These are phyloP conservation scores for Drosophila mercatorum DNA, from an alignment of 2,888 invertebrate species.

Conservation along the genomic window DNA sequence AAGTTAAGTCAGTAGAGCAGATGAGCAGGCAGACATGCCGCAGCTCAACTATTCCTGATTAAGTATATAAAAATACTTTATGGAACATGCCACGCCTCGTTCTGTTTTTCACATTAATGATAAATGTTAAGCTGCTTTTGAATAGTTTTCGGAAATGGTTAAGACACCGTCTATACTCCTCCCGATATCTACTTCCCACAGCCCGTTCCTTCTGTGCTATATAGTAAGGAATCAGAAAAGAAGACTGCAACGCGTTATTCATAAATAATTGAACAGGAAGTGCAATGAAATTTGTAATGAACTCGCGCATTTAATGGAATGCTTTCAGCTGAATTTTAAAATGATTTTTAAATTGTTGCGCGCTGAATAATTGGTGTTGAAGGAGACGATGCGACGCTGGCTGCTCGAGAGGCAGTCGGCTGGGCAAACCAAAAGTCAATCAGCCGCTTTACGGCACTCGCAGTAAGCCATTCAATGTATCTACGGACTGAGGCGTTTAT, in stretches of 20 bases:
- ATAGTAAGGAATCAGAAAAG: background rate
- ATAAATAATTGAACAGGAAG: constrained; percentile 31
- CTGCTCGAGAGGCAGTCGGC: constrained; percentile 13
- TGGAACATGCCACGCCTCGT: too few relatives aligned
- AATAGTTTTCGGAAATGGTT: background rate
- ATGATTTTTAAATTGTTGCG: constrained; percentile 42
- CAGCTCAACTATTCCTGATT: too few relatives aligned
- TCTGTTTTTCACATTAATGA: too few relatives aligned
- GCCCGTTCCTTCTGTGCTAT: background rate
- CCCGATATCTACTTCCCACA: background rate
- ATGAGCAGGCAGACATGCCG: too few relatives aligned
- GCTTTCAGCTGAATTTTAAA: constrained; percentile 35
- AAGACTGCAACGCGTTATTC: constrained; percentile 7
- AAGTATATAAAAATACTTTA: too few relatives aligned
- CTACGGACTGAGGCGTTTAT: constrained; percentile 75
- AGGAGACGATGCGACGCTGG: background rate
- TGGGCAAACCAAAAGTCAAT: constrained; percentile 72
- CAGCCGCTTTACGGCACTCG: constrained; percentile 35
- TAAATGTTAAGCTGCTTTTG: too few relatives aligned
- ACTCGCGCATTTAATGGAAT: constrained; percentile 24
- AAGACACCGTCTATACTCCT: background rate
- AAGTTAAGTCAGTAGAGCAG: too few relatives aligned
- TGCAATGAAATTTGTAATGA: constrained; percentile 32
- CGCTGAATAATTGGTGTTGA: constrained; percentile 58
- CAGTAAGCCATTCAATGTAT: constrained; percentile 67